Evolutionary conservation across 30 jellyfish, hydroid and myxozoan species (phyloP).

Genomic region (Hydractinia symbiolongicarpus): DNA sequence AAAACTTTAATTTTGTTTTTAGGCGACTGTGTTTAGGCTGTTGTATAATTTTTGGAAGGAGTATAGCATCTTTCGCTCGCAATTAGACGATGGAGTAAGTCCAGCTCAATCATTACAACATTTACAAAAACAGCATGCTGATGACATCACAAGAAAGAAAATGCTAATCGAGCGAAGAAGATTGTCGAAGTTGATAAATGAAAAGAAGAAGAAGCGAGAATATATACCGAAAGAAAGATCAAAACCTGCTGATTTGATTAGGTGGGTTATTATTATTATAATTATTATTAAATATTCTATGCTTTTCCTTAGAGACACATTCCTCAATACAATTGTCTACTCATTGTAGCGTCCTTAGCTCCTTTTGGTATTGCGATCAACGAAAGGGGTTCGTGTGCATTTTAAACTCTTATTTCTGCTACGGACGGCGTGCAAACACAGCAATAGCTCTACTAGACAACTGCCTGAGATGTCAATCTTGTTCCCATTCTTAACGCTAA

Average conservation of each 20-base stretch:
- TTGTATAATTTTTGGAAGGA: conserved; percentile 73
- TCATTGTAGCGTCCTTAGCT: no score
- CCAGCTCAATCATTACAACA: conserved; percentile 41
- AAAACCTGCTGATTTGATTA: not conserved
- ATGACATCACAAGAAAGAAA: conserved; percentile 41
- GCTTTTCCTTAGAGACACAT: no score
- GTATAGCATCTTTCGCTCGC: conserved; percentile 39
- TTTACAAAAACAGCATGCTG: conserved; percentile 36
- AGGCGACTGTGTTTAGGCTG: conserved; percentile 70
- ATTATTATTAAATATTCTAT: no score
- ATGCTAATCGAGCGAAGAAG: conserved; percentile 57
- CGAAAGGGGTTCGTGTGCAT: no score
- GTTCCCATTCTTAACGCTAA: no score
- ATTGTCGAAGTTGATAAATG: conserved; percentile 40
- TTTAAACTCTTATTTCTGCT: no score
- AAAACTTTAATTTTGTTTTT: not conserved
- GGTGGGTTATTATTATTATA: no score
- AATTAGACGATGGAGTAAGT: conserved; percentile 30
- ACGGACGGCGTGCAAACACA: no score
- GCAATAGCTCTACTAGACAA: no score
- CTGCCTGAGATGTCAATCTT: no score
- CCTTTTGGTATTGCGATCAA: no score
- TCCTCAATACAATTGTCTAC: no score
- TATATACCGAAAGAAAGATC: not conserved
- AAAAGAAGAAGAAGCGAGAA: conserved; percentile 43